These are phyloP conservation scores for Hyaena hyaena DNA, from an alignment of 2,113 vertebrate species.

Conservation along the genomic window DNA sequence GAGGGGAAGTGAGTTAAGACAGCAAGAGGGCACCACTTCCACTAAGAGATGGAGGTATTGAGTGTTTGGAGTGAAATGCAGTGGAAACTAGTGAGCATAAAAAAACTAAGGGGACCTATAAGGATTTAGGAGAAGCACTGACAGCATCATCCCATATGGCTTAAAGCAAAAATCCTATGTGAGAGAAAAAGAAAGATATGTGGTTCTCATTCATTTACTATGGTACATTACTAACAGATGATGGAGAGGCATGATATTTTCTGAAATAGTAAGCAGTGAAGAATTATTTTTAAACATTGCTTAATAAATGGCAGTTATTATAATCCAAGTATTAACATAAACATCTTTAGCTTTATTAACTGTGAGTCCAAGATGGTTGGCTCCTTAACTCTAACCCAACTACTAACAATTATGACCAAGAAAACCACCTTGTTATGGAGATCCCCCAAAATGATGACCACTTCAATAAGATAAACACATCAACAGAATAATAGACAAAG, in stretches of 20 bases:
- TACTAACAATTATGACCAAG: not conserved
- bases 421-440: not conserved
- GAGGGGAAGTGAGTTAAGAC: not conserved
- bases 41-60: not conserved
- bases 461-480: not conserved
- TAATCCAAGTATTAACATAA: slow-evolving; percentile 5
- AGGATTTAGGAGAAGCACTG: not conserved
- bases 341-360: not conserved
- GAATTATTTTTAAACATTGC: slow-evolving; percentile 1
- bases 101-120: not conserved
- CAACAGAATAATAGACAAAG: not conserved
- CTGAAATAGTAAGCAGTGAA: not conserved
- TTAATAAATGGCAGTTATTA: not conserved
- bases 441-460: not conserved
- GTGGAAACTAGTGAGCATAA: not conserved
- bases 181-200: not conserved
- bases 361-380: not conserved
- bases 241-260: not conserved
- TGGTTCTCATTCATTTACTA: not conserved
- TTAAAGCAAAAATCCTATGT: not conserved
- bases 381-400: not conserved
- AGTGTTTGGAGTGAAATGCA: not conserved
- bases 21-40: not conserved
- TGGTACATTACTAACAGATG: not conserved
- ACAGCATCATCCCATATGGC: not conserved